Base-by-base conservation (phyloP, 2,113 vertebrate genomes). In the Lutjanus erythropterus region DNA sequence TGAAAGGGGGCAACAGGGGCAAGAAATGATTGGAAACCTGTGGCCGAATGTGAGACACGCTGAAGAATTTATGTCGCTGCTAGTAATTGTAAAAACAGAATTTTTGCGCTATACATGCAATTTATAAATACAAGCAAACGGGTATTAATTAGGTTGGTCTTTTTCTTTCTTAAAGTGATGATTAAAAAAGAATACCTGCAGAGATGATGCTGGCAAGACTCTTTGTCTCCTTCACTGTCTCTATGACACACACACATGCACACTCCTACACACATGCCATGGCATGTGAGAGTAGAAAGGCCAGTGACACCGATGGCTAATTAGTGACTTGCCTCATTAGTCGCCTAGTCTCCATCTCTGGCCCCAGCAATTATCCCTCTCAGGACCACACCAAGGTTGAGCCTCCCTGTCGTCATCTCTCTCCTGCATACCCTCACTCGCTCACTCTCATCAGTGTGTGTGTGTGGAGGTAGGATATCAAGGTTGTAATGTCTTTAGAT, bases 301-400 rank as follows among this genome's bases (percentile, higher is more conserved):
- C 84, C 83, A 87, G 25, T 85, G 83, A 89, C 89, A 90, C 84
- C 67, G 16, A 41, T 50, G 72, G 83, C 87, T 93, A 93, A 93
- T 93, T 93, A 85, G 90, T 74, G 86, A 69, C 88, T 86, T 72
- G 86, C 83, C 81, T 93, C 92, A 91, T 90, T 93, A 93, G 88
- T 75, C 15, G 1, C 68, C 50, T 21, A 81, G 85, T 84, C 84
- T 85, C 83, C 65, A 58, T 90, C 77, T 85, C 84, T 90, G 85
- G 84, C 85, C 85, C 41, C 67, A 9, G 75, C 80, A 88, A 91
- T 91, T 86, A 90, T 85, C 66, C 61, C 78, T 88, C 85, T 69
- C 35, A 66, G 86, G 86, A 86, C 86, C 75, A 75, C 72, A 79
- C 75, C 79, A 88, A 91, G 83, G 86, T 86, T 89, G 79, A 78